phyloP scores from a whole-genome alignment of 1,140 invertebrate species.

The Temnothorax longispinosus region DNA sequence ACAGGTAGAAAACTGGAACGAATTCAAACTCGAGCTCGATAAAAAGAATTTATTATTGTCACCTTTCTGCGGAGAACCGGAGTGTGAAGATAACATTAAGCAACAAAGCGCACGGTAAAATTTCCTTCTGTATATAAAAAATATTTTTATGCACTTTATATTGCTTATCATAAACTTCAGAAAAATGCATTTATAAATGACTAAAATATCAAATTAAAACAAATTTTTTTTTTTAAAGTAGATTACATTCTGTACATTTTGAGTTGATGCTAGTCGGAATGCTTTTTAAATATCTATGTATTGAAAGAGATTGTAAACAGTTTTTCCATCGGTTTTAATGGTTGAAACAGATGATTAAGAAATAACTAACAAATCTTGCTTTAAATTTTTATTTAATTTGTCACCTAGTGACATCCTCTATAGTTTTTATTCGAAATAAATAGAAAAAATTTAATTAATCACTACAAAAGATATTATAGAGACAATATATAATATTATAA shows the following conservation, averaged over 20 bases:
- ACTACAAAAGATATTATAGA: no score
- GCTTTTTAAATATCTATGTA: no score
- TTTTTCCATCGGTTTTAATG: no score
- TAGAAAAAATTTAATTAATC: no score
- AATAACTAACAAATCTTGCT: no score
- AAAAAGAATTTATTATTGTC: conserved; percentile 95
- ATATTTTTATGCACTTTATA: conserved; percentile 19
- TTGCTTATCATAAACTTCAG: not conserved
- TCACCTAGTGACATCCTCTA: no score
- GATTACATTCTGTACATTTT: not conserved
- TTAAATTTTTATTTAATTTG: no score
- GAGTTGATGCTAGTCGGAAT: not conserved
- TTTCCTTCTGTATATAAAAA: conserved; percentile 23
- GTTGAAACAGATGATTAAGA: not conserved
- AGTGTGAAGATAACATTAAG: conserved; percentile 98
- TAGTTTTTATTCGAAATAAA: no score
- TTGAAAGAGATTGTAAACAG: no score
- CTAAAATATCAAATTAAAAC: not conserved
- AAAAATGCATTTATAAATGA: not conserved
- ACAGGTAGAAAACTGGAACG: conserved; percentile 91
- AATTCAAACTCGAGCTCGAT: conserved; percentile 93
- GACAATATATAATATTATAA: no score
- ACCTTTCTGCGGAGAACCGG: conserved; percentile 96
- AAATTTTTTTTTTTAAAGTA: not conserved
- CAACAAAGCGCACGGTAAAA: conserved; percentile 95